Conservation (phyloP, 37 sponge, comb jelly and placozoan genomes). For the Diacarnus erythraeanus region DNA sequence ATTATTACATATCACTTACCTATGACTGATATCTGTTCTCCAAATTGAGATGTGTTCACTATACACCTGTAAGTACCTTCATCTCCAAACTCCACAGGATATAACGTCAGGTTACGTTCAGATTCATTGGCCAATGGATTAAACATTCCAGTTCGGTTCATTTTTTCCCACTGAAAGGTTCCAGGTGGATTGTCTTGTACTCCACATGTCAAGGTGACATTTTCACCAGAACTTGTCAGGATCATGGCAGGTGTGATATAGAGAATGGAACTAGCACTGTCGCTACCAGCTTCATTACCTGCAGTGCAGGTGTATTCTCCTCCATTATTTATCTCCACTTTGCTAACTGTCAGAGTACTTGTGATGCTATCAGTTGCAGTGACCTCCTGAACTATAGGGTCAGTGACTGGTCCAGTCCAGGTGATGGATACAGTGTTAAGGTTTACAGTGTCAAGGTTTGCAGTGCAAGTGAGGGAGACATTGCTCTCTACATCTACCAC, state of each 20-base stretch:
- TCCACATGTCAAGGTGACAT: slow-evolving; percentile 33
- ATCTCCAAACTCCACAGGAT: slow-evolving; percentile 22
- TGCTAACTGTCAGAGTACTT: not conserved
- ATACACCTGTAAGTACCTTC: slow-evolving; percentile 48
- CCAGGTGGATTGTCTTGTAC: slow-evolving; percentile 38
- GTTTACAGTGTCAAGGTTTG: too few species aligned
- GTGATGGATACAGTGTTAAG: not conserved
- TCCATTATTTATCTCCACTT: slow-evolving; percentile 2
- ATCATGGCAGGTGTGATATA: slow-evolving; percentile 15
- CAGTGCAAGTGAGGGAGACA: slow-evolving; percentile 10
- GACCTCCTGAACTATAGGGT: not conserved
- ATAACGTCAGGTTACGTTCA: not conserved
- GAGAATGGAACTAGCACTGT: slow-evolving; percentile 12
- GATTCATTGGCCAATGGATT: not conserved
- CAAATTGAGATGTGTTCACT: slow-evolving; percentile 4
- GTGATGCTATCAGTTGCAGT: not conserved
- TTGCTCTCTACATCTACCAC: not conserved
- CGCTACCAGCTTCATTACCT: slow-evolving; percentile 58
- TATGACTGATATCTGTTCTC: not conserved
- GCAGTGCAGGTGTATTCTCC: slow-evolving; percentile 60
- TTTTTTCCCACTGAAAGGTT: slow-evolving; percentile 31
- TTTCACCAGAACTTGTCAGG: not conserved
- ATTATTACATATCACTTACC: too few species aligned
- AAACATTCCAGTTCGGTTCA: not conserved
- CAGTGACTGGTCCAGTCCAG: slow-evolving; percentile 26